Conservation (phyloP, 2,797 vertebrate species). For the Clarias laeviceps region DNA sequence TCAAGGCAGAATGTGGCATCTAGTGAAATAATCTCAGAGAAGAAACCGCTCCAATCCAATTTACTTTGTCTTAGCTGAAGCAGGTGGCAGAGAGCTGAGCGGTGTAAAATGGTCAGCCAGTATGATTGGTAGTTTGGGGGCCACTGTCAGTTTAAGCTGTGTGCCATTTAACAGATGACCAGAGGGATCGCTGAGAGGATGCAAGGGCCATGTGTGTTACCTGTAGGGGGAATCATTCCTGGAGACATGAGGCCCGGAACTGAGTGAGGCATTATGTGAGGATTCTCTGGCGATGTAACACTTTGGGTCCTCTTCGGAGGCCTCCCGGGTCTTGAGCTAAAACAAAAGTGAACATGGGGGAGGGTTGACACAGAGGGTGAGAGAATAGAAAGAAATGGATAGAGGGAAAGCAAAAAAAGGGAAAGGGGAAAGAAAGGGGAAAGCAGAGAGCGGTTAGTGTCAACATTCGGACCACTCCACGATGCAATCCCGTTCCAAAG, state of each 20-base stretch:
- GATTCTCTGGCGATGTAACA: constrained; percentile 96
- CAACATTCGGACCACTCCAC: constrained; percentile 90
- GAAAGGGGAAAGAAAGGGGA: constrained; percentile 1
- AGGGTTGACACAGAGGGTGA: constrained; percentile 19
- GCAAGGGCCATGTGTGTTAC: constrained; percentile 69
- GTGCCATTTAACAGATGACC: constrained; percentile 77
- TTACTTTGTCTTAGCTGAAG: constrained; percentile 68
- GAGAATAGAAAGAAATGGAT: constrained; percentile 9
- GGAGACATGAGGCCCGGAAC: constrained; percentile 99
- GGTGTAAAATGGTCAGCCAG: constrained; percentile 40
- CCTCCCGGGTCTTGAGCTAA: constrained; percentile 98
- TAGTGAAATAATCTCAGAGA: constrained; percentile 80
- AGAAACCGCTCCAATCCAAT: constrained; percentile 80
- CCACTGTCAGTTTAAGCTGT: constrained; percentile 76
- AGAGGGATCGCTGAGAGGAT: constrained; percentile 51
- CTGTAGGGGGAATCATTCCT: constrained; percentile 98
- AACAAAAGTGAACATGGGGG: constrained; percentile 58
- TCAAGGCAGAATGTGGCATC: constrained; percentile 81
- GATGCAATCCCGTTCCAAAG: constrained; percentile 93
- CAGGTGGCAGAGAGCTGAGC: constrained; percentile 44
- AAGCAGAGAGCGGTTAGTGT: constrained; percentile 54
- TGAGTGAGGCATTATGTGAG: constrained; percentile 98
- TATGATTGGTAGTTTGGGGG: constrained; percentile 73
- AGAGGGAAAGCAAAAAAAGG: neutral
- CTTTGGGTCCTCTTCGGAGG: constrained; percentile 99